phyloP scores from a whole-genome alignment of 2,113 vertebrate species.

The Oryzias curvinotus region DNA sequence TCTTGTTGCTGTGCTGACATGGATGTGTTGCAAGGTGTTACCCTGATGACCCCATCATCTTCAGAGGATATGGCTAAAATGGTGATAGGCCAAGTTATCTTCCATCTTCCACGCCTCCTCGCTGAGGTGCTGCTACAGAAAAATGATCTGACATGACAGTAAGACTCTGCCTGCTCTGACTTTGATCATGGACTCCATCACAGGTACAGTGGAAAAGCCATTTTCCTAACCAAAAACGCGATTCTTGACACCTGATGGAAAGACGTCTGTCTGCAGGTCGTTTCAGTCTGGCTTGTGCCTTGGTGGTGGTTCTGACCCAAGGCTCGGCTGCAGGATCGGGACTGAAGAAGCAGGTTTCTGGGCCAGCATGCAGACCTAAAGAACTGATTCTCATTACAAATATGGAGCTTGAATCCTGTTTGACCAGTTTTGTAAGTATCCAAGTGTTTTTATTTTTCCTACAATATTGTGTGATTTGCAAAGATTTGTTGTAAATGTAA shows the following conservation, averaged over 20 bases:
- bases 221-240: not conserved
- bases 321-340: constrained; percentile 3
- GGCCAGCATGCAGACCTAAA: constrained; percentile 4
- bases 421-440: constrained; percentile 52
- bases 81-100: constrained; percentile 18
- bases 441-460: too few species aligned
- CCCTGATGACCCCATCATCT: constrained; percentile 15
- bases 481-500: too few species aligned
- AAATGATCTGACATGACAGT: not conserved
- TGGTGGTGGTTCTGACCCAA: constrained; percentile 28
- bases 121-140: not conserved
- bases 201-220: constrained; percentile 31
- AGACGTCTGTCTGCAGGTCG: constrained; percentile 26
- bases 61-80: constrained; percentile 15
- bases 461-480: too few species aligned
- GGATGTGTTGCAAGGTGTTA: not conserved
- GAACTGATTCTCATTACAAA: constrained; percentile 16
- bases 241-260: too few species aligned
- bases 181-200: constrained; percentile 26
- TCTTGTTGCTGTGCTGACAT: constrained; percentile 8
- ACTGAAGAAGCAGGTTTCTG: not conserved
- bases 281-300: constrained; percentile 9
- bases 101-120: constrained; percentile 5
- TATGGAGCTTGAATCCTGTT: not conserved
- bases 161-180: not conserved